Evolutionary conservation across 2,888 invertebrate genomes (phyloP).

Genomic region (Lochmaea capreae): DNA sequence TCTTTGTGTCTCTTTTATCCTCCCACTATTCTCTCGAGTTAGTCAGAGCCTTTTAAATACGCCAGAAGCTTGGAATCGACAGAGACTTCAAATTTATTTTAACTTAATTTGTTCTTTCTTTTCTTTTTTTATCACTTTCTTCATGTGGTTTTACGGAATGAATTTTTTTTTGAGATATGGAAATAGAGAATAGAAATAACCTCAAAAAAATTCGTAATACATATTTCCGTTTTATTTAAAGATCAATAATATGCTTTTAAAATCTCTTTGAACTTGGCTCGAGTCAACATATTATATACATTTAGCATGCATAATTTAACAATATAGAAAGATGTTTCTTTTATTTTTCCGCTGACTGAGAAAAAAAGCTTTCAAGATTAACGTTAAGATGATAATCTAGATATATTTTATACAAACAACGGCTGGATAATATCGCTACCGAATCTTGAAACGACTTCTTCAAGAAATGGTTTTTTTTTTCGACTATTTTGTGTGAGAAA

Average conservation of each 20-base stretch:
- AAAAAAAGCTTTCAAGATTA: neutral
- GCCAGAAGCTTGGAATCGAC: neutral
- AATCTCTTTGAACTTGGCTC: neutral
- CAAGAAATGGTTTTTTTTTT: neutral
- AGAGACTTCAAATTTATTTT: neutral
- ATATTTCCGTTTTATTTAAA: too few relatives aligned
- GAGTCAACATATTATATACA: neutral
- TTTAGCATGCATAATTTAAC: neutral
- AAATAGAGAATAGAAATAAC: too few relatives aligned
- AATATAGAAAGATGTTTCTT: neutral
- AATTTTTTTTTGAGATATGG: too few relatives aligned
- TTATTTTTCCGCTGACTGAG: neutral
- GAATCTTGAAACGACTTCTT: neutral
- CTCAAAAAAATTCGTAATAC: too few relatives aligned
- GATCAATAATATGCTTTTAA: neutral
- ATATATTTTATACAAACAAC: neutral
- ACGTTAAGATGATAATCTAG: slow-evolving; percentile 2
- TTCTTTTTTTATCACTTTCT: neutral
- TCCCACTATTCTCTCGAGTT: neutral
- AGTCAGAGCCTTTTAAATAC: neutral
- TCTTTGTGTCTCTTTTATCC: neutral
- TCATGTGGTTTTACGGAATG: neutral
- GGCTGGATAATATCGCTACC: neutral
- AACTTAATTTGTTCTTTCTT: too few relatives aligned
- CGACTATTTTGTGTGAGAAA: neutral